Percentiles rank a stretch among this genome's conserved stretches.
Evolutionary conservation across 2,797 vertebrate species (phyloP).

Genomic region (Bovichtus variegatus): DNA sequence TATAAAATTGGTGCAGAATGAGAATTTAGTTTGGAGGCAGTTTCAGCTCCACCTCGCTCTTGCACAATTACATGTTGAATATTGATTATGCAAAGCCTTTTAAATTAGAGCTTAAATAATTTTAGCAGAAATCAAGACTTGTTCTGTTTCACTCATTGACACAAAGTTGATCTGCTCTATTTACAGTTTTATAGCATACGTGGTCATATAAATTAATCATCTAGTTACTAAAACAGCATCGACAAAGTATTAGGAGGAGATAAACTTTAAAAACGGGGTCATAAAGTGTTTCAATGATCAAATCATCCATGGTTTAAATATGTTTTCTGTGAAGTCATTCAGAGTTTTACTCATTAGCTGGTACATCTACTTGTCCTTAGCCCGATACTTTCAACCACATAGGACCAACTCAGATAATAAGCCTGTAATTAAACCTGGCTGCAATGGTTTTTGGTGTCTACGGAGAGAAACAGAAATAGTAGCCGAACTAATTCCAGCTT

Average conservation of each 20-base stretch:
- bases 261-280: constrained; percentile 21
- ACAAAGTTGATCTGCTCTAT: constrained; percentile 4
- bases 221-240: too few relatives aligned
- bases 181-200: not conserved
- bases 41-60: constrained; percentile 38
- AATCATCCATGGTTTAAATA: constrained; percentile 28
- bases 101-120: constrained; percentile 57
- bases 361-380: constrained; percentile 59
- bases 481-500: constrained; percentile 67
- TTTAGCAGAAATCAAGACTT: constrained; percentile 15
- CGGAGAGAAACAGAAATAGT: constrained; percentile 63
- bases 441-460: constrained; percentile 52
- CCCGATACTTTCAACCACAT: constrained; percentile 46
- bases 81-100: constrained; percentile 66
- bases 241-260: not conserved
- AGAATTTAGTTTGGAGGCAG: constrained; percentile 49
- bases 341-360: constrained; percentile 61
- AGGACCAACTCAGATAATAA: constrained; percentile 64
- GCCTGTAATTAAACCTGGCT: constrained; percentile 76
- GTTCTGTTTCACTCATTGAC: constrained; percentile 7
- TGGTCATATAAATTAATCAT: not conserved
- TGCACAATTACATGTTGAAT: constrained; percentile 51
- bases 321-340: constrained; percentile 43
- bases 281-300: constrained; percentile 30
- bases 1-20: constrained; percentile 62